Base-by-base conservation (phyloP, 2,888 invertebrate genomes). In the Eulithis testata region DNA sequence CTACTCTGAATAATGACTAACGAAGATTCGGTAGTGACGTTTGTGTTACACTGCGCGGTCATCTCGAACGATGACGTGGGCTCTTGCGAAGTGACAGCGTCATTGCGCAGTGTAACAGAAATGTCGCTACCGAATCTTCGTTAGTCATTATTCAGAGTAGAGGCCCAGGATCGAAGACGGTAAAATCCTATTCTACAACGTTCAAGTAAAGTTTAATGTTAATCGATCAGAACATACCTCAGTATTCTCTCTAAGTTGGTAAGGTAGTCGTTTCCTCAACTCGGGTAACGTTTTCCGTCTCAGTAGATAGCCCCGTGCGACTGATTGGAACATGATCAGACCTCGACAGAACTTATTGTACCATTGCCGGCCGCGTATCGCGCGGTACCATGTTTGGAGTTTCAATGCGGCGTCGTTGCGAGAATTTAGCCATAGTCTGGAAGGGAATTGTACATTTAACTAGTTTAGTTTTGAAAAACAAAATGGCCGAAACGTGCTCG, bases 321-420 rank as follows among this genome's bases (percentile, higher is more conserved):
- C 94, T 1, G 97, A 96, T 85, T 98, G 97, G 81, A 98, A 95
- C 14, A 88, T 81, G 4, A 96, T 82, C 12, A 95, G 84, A 6
- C 94, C 94, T 8, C 84, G 81, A 53, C 94, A 94, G 8, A 97
- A 85, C 65, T 95, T 95, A 66, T 94, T 87, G 84, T 95, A 96
- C 95, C 96, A 96, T 57, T 93, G 92, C 3, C 96, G 94, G 37
- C 94, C 94, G 63, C 94, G 94, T 75, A 95, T 95, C 31, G 96
- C 95, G 63, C 97, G 94, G 96, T 97, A 98, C 80, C 94, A 94
- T 55, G 96, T 94, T 84, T 99, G 98, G 60, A 99, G 95, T 59
- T 95, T 95, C 11, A 94, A 78, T 0, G 94, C 95, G 0, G 95
- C 95, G 66, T 94, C 94, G 62, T 94, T 90, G 0, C 95, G 92